Evolutionary conservation across 30 jellyfish, hydroid and myxozoan genomes (phyloP).

Genomic region (Chrysaora quinquecirrha): DNA sequence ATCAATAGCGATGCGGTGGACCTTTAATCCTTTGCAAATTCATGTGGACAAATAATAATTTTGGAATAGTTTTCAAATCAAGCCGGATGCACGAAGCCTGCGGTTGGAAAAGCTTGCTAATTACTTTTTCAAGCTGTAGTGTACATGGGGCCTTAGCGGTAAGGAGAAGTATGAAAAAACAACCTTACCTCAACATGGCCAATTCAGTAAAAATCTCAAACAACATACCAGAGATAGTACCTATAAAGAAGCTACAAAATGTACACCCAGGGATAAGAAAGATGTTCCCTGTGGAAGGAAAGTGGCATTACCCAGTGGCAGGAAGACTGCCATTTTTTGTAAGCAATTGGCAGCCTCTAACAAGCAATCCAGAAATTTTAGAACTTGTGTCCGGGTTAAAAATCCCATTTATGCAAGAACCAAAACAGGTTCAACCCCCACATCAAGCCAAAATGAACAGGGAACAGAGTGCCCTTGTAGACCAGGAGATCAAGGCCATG

Average conservation of each 20-base stretch:
- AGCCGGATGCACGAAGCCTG: too few species aligned
- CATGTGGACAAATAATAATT: background rate
- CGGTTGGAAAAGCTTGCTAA: too few species aligned
- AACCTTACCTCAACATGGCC: constrained; percentile 1
- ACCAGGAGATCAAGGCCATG: background rate
- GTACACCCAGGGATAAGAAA: background rate
- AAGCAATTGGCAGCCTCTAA: background rate
- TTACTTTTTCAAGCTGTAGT: too few species aligned
- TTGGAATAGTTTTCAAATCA: too few species aligned
- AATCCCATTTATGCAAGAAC: background rate
- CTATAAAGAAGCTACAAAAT: background rate
- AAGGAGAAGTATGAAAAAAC: background rate
- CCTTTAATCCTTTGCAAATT: too few species aligned
- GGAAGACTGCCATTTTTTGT: background rate
- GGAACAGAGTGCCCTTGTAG: background rate
- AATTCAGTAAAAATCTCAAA: background rate
- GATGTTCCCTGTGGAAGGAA: background rate
- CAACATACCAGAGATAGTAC: background rate
- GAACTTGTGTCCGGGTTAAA: too few species aligned
- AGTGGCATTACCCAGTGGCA: background rate
- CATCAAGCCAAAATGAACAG: background rate
- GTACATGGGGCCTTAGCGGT: too few species aligned
- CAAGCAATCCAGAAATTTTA: background rate
- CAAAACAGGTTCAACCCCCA: background rate
- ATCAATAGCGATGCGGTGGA: too few species aligned